These are phyloP conservation scores for Sphaerodactylus townsendi DNA, from an alignment of 2,113 vertebrate species.

Conservation along the genomic window DNA sequence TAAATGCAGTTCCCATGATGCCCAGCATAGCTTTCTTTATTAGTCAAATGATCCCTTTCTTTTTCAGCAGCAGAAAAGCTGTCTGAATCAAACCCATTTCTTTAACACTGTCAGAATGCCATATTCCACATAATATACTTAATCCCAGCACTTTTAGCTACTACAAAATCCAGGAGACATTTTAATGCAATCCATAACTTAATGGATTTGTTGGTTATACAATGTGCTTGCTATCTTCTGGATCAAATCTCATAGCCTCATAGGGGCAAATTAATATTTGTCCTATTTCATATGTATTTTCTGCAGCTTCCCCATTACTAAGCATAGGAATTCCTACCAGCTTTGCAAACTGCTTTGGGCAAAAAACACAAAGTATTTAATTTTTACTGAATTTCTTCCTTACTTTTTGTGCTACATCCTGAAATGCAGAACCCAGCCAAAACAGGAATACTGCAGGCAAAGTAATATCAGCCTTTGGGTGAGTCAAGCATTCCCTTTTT, in stretches of 20 bases:
- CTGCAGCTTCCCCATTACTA: background rate
- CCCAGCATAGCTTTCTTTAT: too few relatives aligned
- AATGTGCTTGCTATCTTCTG: background rate
- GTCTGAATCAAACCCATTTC: too few relatives aligned
- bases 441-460: conserved; percentile 31
- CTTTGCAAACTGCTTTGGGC: background rate
- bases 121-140: background rate
- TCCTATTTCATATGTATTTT: background rate
- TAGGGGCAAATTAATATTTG: background rate
- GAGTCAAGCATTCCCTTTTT: conserved; percentile 38
- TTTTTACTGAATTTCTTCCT: conserved; percentile 23
- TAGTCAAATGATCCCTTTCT: too few relatives aligned
- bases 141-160: background rate
- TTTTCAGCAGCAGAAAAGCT: too few relatives aligned
- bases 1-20: too few relatives aligned
- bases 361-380: background rate
- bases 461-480: conserved; percentile 24
- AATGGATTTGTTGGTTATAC: background rate
- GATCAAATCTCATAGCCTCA: background rate
- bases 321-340: background rate
- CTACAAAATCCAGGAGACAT: background rate
- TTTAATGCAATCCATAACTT: background rate
- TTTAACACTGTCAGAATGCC: too few relatives aligned
- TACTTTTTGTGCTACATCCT: conserved; percentile 24
- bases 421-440: conserved; percentile 40